Evolutionary conservation across 2,888 invertebrate species (phyloP), one percentile per base, ranked within the genome.

Genomic region (Torymus auratus): DNA sequence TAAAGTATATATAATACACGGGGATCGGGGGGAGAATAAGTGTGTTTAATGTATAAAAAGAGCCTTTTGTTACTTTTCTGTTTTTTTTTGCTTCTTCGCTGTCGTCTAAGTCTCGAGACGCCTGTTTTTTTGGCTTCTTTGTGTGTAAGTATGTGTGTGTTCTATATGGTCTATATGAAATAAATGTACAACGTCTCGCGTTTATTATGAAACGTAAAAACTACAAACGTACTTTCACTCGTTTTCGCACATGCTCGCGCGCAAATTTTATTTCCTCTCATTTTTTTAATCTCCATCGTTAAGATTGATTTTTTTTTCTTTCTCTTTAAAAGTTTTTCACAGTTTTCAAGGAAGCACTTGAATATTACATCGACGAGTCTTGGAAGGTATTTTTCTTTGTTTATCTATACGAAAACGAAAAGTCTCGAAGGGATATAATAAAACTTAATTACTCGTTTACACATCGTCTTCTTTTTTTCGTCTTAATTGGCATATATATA

Each of bases 1-100:
- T 79, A 83, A 82, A 73, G 81, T 78, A 81, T 81, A 83, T 83
- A 83, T 79, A 82, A 77, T 79, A 82, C 82, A 79, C 76, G 62
- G 75, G 70, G 62, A 41, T 10, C 41, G 41, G 41, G 41, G 41
- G 41, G 41, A 2, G 41, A 41, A 41, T 82, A 77, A 77, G 74
- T 82, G 74, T 82, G 69, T 79, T 15, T 58, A 81, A 78, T 78
- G 70, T 78, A 76, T 83, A 81, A 70, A 78, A 80, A 80, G 81
- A 75, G 52, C 73, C 56, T 82, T 82, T 55, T 50, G 11, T 60
- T 60, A 17, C 17, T 17, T 17, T n/a, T n/a, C n/a, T n/a, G n/a
- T n/a, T n/a, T n/a, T n/a, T 60, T 60, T 17, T 60, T 15, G 2
- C 7, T 56, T n/a, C 52, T 60, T 65, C 65, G 56, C 28, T 56